Conservation (phyloP, 2,888 invertebrate species). For the Steinernema hermaphroditum region DNA sequence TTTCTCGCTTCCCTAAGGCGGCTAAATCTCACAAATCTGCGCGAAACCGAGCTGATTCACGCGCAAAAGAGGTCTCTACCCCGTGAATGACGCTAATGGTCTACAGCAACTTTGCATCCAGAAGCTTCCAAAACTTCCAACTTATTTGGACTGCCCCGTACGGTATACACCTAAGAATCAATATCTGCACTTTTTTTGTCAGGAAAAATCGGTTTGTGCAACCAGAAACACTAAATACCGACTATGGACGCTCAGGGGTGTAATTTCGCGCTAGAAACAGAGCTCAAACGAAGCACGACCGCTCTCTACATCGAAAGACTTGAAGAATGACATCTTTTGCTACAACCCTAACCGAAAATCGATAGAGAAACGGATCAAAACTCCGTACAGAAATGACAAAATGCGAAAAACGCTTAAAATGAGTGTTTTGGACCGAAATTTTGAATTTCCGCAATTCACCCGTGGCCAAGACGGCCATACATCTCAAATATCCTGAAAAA, state of each 20-base stretch:
- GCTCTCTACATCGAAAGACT: background rate
- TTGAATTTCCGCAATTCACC: background rate
- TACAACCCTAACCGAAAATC: background rate
- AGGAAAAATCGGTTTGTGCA: background rate
- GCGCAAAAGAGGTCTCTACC: too few species aligned
- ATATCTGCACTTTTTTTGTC: too few species aligned
- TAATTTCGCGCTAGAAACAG: background rate
- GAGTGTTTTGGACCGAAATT: background rate
- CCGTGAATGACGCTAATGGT: too few species aligned
- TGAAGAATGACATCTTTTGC: background rate
- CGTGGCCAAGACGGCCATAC: background rate
- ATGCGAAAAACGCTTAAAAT: background rate
- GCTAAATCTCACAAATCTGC: too few species aligned
- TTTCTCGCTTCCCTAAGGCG: too few species aligned
- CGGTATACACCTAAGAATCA: too few species aligned
- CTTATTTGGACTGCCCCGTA: too few species aligned
- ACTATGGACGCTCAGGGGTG: background rate
- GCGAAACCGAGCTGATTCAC: too few species aligned
- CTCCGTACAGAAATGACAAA: background rate
- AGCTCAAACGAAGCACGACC: background rate
- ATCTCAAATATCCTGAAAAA: background rate
- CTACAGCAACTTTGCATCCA: too few species aligned
- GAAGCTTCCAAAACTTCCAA: too few species aligned
- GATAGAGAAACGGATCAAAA: background rate
- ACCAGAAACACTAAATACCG: background rate